Conservation (phyloP, 2,888 invertebrate species). For the Spatulosminthurus flaviceps region DNA sequence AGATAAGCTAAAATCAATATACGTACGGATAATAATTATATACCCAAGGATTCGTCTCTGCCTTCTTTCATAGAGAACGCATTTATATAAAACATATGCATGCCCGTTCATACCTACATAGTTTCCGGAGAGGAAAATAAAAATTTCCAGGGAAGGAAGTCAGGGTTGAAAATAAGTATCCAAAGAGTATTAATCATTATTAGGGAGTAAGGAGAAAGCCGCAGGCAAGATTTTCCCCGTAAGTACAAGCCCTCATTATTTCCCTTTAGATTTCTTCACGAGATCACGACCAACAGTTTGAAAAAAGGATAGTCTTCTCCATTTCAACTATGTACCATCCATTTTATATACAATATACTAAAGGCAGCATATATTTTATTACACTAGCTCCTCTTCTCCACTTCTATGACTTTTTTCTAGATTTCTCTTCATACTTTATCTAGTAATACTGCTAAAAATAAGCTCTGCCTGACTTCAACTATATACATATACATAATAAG, state of each 20-base stretch:
- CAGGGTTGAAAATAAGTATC: slow-evolving; percentile 28
- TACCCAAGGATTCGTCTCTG: too few species aligned
- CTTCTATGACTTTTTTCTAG: not conserved
- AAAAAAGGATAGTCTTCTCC: too few species aligned
- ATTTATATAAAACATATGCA: too few species aligned
- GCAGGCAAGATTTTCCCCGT: slow-evolving; percentile 1
- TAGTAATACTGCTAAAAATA: too few species aligned
- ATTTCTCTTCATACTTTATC: not conserved
- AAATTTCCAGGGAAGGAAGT: not conserved
- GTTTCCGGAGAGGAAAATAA: slow-evolving; percentile 21
- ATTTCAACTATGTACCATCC: too few species aligned
- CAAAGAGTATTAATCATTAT: slow-evolving; percentile 40
- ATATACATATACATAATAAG: slow-evolving; percentile 31
- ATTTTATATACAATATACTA: too few species aligned
- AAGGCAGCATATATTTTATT: too few species aligned
- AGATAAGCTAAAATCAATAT: slow-evolving; percentile 54
- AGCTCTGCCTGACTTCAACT: not conserved
- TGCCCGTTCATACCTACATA: slow-evolving; percentile 9
- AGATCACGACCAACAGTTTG: slow-evolving; percentile 1
- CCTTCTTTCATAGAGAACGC: too few species aligned
- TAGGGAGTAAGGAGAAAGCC: slow-evolving; percentile 26
- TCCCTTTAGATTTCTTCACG: not conserved
- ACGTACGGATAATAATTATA: slow-evolving; percentile 46
- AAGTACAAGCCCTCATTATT: slow-evolving; percentile 15
- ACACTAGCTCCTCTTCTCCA: not conserved